Percentiles rank a stretch among this genome's conserved stretches.
These are phyloP conservation scores for Sebastes melanostomus DNA, from an alignment of 2,797 vertebrate genomes.

Conservation along the genomic window DNA sequence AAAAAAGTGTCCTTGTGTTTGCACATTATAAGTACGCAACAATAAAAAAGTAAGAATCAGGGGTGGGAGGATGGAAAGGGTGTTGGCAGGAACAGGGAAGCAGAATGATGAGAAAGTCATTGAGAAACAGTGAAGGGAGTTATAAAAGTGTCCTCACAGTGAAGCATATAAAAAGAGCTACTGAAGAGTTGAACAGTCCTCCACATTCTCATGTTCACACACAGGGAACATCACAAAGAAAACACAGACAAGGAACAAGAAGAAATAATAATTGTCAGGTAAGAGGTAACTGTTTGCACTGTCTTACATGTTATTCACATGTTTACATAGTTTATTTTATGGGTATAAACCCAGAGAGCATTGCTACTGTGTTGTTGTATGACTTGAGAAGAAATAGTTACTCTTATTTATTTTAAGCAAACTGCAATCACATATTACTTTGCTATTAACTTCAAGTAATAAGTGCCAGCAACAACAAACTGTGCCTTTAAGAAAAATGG, in stretches of 20 bases:
- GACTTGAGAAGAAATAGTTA: not conserved
- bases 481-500: not conserved
- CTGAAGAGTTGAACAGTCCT: slow-evolving; percentile 2
- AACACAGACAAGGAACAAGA: not conserved
- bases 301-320: not conserved
- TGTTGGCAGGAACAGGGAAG: slow-evolving; percentile 29
- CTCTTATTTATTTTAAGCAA: not conserved
- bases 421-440: not conserved
- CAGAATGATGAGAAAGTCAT: slow-evolving; percentile 17
- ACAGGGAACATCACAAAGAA: not conserved
- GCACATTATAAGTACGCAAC: slow-evolving; percentile 30
- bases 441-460: not conserved
- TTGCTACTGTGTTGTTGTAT: not conserved
- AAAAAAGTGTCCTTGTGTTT: slow-evolving; percentile 44
- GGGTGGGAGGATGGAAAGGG: slow-evolving; percentile 21
- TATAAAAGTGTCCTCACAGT: slow-evolving; percentile 43
- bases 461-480: not conserved
- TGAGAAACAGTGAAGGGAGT: slow-evolving; percentile 5
- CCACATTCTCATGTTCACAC: slow-evolving; percentile 6
- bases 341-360: not conserved
- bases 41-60: slow-evolving; percentile 35
- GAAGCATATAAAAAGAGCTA: slow-evolving; percentile 24
- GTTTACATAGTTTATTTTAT: not conserved
- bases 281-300: not conserved
- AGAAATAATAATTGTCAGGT: slow-evolving; percentile 21